Evolutionary conservation across 2,113 vertebrate genomes (phyloP).

Genomic region (Theristicus caerulescens): DNA sequence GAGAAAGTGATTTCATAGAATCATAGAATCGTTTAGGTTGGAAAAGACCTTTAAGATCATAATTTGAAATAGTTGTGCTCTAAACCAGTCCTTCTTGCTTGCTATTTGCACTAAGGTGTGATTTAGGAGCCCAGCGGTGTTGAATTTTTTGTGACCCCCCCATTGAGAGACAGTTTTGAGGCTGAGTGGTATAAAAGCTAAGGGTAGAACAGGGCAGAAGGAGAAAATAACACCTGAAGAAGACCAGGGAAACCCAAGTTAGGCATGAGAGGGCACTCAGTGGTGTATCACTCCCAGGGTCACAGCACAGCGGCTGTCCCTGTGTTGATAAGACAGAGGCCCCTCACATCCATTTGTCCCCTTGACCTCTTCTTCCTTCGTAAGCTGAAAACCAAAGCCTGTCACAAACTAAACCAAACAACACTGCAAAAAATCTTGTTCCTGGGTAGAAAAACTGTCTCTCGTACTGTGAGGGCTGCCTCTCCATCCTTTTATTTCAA

Average conservation of each 20-base stretch:
- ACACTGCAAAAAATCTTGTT: neutral
- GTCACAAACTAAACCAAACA: neutral
- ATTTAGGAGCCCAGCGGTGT: neutral
- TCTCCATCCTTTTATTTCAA: neutral
- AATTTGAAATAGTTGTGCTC: neutral
- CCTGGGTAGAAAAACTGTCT: neutral
- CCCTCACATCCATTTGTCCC: rapidly evolving
- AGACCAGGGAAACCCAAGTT: neutral
- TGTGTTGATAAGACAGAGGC: rapidly evolving
- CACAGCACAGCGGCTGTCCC: neutral
- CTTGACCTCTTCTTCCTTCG: neutral
- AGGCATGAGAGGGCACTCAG: neutral
- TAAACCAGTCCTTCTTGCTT: neutral
- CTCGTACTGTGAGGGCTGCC: neutral
- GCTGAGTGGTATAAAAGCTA: neutral
- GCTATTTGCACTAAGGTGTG: neutral
- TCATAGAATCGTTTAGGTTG: no score
- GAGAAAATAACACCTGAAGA: neutral
- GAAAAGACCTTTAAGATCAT: no score
- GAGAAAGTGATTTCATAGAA: neutral
- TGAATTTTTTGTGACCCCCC: neutral
- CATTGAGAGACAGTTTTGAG: neutral
- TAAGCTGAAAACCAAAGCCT: neutral
- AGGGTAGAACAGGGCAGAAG: neutral
- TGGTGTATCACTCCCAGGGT: neutral